Evolutionary conservation across 2,888 invertebrate genomes (phyloP), one percentile per base, ranked within the genome.

Genomic region (Trissolcus japonicus): DNA sequence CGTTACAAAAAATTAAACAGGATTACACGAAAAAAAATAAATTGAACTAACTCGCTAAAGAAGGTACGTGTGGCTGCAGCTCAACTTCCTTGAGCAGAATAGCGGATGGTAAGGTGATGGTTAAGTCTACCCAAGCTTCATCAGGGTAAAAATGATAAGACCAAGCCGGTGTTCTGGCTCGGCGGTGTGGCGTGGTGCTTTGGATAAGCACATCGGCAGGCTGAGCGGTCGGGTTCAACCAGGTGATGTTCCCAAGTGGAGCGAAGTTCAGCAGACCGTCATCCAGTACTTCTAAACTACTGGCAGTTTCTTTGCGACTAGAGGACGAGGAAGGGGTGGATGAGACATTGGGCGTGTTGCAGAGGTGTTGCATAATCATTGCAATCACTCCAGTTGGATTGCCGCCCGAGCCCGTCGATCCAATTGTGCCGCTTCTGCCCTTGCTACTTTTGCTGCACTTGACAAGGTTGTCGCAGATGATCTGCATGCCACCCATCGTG

Each of bases 131-230:
- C 90, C 95, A 96, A 46, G 94, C 94, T 90, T 97, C 96, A 82
- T 94, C 93, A 35, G 96, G 95, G 90, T 96, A 97, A 90, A 97
- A 98, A 90, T 98, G 96, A 90, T 98, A 97, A 35, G 95, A 95
- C 98, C 98, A 98, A n/a, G 97, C 95, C 4, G 98, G 95, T 1
- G 96, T 95, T 73, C 97, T 92, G 19, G 96, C 95, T 48, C 98
- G 91, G 50, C 96, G 91, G 85, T 95, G 95, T 2, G 96, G 94
- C 0, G 95, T 94, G 1, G 93, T 92, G 61, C 94, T 93, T 86
- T 95, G 94, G 80, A 98, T 94, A 43, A 98, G 91, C 75, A 96
- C 94, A 88, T 97, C 96, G 0, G 97, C 95, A 0, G 96, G 94
- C 86, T 96, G 96, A 6, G 96, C 96, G 3, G 96, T 95, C 1